A percentile compares a stretch with the other conserved stretches of the same genome.
Evolutionary conservation across 2,113 vertebrate species (phyloP).

Genomic region (Hypocryptadius cinnamomeus): DNA sequence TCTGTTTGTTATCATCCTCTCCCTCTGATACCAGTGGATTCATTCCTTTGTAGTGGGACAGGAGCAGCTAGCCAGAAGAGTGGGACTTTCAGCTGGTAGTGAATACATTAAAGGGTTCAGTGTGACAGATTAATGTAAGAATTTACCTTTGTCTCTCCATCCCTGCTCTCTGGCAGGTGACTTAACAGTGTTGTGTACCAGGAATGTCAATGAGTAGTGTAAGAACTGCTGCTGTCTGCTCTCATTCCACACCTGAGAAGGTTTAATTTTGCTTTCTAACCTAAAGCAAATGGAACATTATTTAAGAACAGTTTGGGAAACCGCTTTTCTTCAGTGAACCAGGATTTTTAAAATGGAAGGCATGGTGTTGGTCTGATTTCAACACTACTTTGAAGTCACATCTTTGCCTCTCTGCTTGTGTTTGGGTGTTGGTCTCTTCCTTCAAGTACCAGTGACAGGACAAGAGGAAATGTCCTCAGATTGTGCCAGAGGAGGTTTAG

Average conservation of each 20-base stretch:
- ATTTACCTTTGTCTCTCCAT: neutral
- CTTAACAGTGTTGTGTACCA: neutral
- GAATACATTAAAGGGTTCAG: neutral
- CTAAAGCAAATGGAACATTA: neutral
- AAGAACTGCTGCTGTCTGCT: neutral
- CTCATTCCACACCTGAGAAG: neutral
- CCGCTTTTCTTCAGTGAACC: neutral
- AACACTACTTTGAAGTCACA: neutral
- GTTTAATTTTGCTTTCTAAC: neutral
- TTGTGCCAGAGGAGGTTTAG: neutral
- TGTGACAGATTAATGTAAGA: neutral
- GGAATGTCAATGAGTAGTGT: neutral
- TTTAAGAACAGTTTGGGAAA: neutral
- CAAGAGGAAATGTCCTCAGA: neutral
- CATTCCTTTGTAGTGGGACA: neutral
- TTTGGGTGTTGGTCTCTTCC: neutral
- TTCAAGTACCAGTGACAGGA: neutral
- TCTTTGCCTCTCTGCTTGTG: neutral
- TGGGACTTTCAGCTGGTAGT: neutral
- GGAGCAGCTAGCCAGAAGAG: neutral
- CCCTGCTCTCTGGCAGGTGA: neutral
- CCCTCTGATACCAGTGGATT: neutral
- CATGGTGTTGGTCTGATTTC: neutral
- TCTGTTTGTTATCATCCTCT: neutral
- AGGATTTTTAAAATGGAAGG: neutral